phyloP scores from a whole-genome alignment of 2,797 vertebrate species.

The Syngnathus acus region DNA sequence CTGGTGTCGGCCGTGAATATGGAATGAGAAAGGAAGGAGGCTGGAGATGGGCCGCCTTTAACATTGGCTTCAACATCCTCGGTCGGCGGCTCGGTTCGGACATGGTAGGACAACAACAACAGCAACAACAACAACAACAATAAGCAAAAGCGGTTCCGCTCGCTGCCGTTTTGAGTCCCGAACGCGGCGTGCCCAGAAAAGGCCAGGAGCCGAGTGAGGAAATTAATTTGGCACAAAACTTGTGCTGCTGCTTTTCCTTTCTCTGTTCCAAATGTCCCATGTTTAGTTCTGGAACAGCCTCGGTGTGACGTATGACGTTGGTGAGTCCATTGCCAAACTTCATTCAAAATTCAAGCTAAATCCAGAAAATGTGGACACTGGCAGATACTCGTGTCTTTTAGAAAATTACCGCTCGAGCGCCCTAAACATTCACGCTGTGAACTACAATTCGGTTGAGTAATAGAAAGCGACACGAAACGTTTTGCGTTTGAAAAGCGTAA shows the following conservation, averaged over 20 bases:
- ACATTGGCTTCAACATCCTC: constrained; percentile 44
- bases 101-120: constrained; percentile 53
- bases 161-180: not conserved
- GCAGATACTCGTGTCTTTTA: not conserved
- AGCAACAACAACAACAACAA: not conserved
- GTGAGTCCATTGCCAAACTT: not conserved
- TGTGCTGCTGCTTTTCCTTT: constrained; percentile 5
- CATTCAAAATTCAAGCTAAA: not conserved
- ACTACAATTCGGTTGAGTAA: constrained; percentile 20
- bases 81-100: constrained; percentile 54
- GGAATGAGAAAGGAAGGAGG: constrained; percentile 44
- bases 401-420: not conserved
- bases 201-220: constrained; percentile 45
- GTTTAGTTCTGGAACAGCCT: not conserved
- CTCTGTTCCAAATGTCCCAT: constrained; percentile 1
- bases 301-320: not conserved
- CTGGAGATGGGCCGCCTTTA: constrained; percentile 47
- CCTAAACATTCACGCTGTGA: not conserved
- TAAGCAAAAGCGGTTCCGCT: constrained; percentile 22
- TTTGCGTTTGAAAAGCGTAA: constrained; percentile 6
- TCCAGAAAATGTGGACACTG: not conserved
- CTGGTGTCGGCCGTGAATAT: constrained; percentile 34
- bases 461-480: not conserved
- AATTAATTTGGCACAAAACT: constrained; percentile 33
- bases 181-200: constrained; percentile 20